Evolutionary conservation across 2,888 invertebrate genomes (phyloP), one percentile per base, ranked within the genome.

Genomic region (Sarcophaga rosellei): DNA sequence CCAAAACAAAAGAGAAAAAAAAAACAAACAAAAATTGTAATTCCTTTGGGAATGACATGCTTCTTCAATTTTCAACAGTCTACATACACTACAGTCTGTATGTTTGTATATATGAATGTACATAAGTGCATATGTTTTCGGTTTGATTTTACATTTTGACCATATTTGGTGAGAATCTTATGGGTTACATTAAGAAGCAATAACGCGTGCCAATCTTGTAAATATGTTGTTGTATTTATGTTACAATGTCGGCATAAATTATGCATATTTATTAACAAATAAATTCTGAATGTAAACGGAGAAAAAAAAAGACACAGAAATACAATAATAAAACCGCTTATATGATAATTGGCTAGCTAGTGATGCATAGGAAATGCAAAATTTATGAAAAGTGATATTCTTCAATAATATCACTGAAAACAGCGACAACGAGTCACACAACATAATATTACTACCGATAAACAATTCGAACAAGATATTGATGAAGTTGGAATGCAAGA

Each of bases 261-360:
- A 80, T 86, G 69, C 77, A 83, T 86, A 83, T 83, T 83, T 86
- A 83, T 83, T 82, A 83, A 83, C 80, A 80, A 53, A 83, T 86
- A 83, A 82, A 79, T 76, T 78, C 21, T 57, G 10, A 74, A 45
- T 8, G 17, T 25, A 53, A 25, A 21, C 3, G 2, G 0, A 45
- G n/a, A 53, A 53, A 25, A 47, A 66, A 68, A 53, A 53, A n/a
- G 59, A 61, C 20, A 72, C 8, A 10, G 21, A 59, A 47, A 59
- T 63, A 23, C 45, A 45, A 45, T 12, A 63, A 35, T 21, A 65
- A n/a, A 44, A 59, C 35, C 44, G 15, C 62, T 66, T 80, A 80
- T 53, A 53, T 53, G 53, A 4, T 53, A 79, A 65, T 79, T 79
- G 72, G 44, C 72, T 21, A 0, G 17, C 53, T 17, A 10, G 53